These are phyloP conservation scores for Sphaerodactylus townsendi DNA, from an alignment of 2,113 vertebrate genomes.

Conservation along the genomic window DNA sequence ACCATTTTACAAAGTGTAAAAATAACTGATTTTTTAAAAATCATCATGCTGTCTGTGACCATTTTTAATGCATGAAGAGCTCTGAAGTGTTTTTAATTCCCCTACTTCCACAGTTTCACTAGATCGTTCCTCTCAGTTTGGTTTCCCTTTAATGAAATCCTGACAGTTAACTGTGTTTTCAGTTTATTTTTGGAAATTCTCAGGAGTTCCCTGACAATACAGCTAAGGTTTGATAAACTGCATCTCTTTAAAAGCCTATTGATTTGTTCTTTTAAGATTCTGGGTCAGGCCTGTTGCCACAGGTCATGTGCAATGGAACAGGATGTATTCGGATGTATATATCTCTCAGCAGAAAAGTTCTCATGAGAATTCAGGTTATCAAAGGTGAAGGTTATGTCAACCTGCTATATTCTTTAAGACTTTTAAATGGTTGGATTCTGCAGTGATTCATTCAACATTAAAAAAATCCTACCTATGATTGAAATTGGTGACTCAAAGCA, in stretches of 20 bases:
- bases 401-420: neutral
- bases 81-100: conserved; percentile 9
- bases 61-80: neutral
- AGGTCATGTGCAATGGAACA: conserved; percentile 19
- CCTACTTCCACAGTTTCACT: neutral
- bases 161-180: conserved; percentile 23
- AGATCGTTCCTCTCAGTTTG: neutral
- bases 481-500: neutral
- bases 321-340: conserved; percentile 5
- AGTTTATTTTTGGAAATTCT: conserved; percentile 37
- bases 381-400: neutral
- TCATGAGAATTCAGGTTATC: conserved; percentile 3
- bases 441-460: neutral
- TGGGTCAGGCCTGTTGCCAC: conserved; percentile 27
- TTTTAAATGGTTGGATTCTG: conserved; percentile 1
- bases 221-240: conserved; percentile 9
- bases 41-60: neutral
- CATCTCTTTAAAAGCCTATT: conserved; percentile 22
- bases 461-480: neutral
- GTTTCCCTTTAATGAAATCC: conserved; percentile 15
- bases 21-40: neutral
- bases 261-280: conserved; percentile 35
- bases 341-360: conserved; percentile 4
- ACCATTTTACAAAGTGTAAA: neutral
- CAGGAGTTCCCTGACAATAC: conserved; percentile 23